Evolutionary conservation across 2,888 invertebrate genomes (phyloP).

Genomic region (Cyaniris semiargus): DNA sequence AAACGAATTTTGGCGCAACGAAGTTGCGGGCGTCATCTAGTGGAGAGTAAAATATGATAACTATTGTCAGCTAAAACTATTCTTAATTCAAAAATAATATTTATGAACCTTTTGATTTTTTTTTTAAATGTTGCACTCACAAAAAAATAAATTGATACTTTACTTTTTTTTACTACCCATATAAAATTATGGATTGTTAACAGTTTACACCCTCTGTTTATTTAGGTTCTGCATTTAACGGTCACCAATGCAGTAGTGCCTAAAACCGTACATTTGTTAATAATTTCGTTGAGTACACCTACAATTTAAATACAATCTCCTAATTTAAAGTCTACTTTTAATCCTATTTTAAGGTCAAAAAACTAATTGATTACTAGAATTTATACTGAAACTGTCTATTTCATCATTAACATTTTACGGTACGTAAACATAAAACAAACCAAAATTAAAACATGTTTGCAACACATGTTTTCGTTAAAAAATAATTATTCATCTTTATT

Average conservation of each 20-base stretch:
- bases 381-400: not conserved
- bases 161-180: no score
- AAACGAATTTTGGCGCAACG: no score
- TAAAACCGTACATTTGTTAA: not conserved
- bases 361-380: not conserved
- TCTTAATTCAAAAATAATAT: no score
- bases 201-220: not conserved
- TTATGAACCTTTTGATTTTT: no score
- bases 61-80: not conserved
- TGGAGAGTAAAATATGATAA: no score
- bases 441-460: not conserved
- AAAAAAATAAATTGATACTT: no score
- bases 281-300: not conserved
- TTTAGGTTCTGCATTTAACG: not conserved
- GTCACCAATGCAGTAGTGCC: not conserved
- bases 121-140: no score
- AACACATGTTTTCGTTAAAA: constrained; percentile 22
- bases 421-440: not conserved
- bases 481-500: constrained; percentile 11
- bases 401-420: not conserved
- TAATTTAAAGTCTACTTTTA: not conserved
- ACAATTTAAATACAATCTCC: not conserved
- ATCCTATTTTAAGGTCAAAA: not conserved
- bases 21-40: no score
- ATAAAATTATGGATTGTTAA: not conserved